Evolutionary conservation across 2,113 vertebrate species (phyloP), one percentile per base, ranked within the genome.

Genomic region (Scytalopus superciliaris): DNA sequence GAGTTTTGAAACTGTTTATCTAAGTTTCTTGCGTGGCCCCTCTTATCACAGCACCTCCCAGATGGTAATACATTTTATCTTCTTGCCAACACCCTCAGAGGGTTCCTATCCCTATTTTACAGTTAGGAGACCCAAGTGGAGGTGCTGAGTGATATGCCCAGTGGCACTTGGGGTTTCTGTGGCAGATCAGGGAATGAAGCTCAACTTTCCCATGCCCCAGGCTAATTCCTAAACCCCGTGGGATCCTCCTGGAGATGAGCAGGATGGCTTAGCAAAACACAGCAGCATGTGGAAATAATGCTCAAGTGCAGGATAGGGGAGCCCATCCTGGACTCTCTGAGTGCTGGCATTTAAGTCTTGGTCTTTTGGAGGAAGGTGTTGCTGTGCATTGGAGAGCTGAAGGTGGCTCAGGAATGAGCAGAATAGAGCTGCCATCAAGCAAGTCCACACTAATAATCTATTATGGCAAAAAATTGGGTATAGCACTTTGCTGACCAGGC

Each of bases 101-200:
- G 90, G 90, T 80, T 97, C 68, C 92, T 96, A 93, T 56, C 92
- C 85, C 76, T 83, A 8, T 90, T 95, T 94, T 90, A 60, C 66
- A 92, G 85, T 70, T 94, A 91, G 92, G 79, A 94, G 94, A 95
- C 93, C 90, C 87, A 63, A 77, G 90, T 70, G 59, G 72, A 80
- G 78, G 53, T 16, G 21, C 72, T 94, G 91, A 97, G 78, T 90
- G 96, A 95, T 94, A 52, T 91, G 82, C 89, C 93, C 91, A 87
- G 57, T 97, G 93, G 93, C 95, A 76, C 69, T 87, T 95, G 87
- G 93, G 93, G 90, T 93, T 95, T 95, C 91, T 96, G 89, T 94
- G 93, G 91, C 95, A 94, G 87, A 96, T 95, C 78, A 96, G 69
- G 94, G 87, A 94, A 96, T 73, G 84, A 87, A 91, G 75, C 74